A percentile compares a stretch with the other conserved stretches of the same genome.
These are phyloP conservation scores for Dipodomys merriami DNA, from an alignment of 2,113 vertebrate species.

Conservation along the genomic window DNA sequence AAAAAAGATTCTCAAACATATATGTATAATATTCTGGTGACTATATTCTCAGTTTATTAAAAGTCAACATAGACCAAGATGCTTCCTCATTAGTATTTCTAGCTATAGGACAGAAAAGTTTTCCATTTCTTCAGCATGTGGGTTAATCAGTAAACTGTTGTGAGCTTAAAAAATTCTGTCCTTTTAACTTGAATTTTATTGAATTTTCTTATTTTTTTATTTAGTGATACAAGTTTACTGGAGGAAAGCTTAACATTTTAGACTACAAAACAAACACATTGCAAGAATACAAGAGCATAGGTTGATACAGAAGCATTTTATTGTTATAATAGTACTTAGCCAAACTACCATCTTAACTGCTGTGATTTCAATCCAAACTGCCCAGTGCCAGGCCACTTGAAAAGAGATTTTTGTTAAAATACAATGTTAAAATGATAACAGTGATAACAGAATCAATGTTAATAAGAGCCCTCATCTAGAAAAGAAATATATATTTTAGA, in stretches of 20 bases:
- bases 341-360: neutral
- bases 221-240: neutral
- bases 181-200: neutral
- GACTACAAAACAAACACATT: neutral
- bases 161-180: neutral
- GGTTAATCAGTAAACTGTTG: neutral
- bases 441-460: neutral
- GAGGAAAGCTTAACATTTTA: neutral
- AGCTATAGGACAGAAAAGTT: neutral
- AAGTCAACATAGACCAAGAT: neutral
- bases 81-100: neutral
- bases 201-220: neutral
- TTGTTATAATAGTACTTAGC: neutral
- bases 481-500: neutral
- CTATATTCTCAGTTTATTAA: neutral
- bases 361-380: neutral
- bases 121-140: neutral
- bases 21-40: constrained; percentile 3
- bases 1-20: too few relatives aligned
- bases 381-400: neutral
- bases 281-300: neutral
- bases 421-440: neutral
- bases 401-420: neutral
- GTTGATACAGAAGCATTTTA: neutral
- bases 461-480: neutral